Evolutionary conservation across 2,113 vertebrate species (phyloP).

Genomic region (Cervus canadensis): DNA sequence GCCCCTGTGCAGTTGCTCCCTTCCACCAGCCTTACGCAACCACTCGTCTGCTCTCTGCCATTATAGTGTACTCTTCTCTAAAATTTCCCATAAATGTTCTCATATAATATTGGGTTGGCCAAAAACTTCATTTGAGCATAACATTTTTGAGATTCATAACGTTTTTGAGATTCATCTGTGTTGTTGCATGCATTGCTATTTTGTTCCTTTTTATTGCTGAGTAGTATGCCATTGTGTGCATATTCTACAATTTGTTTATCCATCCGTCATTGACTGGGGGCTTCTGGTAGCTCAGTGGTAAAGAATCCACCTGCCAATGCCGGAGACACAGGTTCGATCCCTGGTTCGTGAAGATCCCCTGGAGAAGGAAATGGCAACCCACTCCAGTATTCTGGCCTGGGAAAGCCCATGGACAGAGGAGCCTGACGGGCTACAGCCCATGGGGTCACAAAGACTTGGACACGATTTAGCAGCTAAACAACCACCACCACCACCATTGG

Average conservation of each 20-base stretch:
- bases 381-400: not conserved
- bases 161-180: not conserved
- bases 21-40: not conserved
- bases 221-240: not conserved
- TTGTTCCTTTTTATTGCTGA: not conserved
- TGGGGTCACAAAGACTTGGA: not conserved
- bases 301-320: not conserved
- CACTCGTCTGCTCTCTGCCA: not conserved
- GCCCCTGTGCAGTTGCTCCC: too few relatives aligned
- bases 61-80: not conserved
- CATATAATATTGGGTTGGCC: not conserved
- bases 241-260: not conserved
- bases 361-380: not conserved
- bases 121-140: not conserved
- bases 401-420: not conserved
- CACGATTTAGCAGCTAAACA: not conserved
- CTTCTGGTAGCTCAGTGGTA: not conserved
- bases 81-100: not conserved
- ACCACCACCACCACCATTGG: not conserved
- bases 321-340: not conserved
- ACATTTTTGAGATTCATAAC: not conserved
- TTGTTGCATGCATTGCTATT: too few relatives aligned
- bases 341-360: not conserved
- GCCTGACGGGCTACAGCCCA: not conserved
- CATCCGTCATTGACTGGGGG: not conserved